These are phyloP conservation scores for Epicampocera succincta DNA, from an alignment of 2,888 invertebrate genomes.

Conservation along the genomic window DNA sequence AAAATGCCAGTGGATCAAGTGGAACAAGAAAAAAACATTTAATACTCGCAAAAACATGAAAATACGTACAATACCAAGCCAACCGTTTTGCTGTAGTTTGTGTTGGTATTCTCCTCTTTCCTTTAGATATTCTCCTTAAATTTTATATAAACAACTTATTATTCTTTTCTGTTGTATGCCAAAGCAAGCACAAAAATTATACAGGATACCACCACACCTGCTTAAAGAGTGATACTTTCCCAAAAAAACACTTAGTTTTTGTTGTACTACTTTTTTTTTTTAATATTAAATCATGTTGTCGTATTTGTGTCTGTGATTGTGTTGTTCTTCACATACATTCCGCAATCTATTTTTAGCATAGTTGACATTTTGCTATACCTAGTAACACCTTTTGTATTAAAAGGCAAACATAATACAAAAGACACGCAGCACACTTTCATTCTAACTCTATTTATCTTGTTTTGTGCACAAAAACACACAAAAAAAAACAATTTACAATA, in stretches of 20 bases:
- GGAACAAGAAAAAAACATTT: background rate
- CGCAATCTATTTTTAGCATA: constrained; percentile 57
- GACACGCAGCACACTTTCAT: background rate
- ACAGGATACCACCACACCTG: constrained; percentile 21
- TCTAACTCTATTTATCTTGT: constrained; percentile 5
- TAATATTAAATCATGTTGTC: background rate
- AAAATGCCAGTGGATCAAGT: constrained; percentile 35
- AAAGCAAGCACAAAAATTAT: background rate
- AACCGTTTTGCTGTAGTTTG: no score
- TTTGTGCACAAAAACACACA: background rate
- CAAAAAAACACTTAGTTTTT: background rate
- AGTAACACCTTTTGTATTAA: constrained; percentile 53
- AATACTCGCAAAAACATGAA: background rate
- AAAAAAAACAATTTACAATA: constrained; percentile 43
- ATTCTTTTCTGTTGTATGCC: background rate
- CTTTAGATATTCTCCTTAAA: no score
- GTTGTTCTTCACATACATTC: background rate
- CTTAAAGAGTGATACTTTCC: constrained; percentile 21
- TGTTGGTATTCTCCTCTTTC: no score
- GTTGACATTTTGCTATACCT: constrained; percentile 60
- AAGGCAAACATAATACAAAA: constrained; percentile 23
- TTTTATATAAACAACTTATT: constrained; percentile 9
- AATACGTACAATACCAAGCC: background rate
- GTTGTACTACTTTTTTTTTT: background rate
- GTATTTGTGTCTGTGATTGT: background rate